Evolutionary conservation across 2,113 vertebrate genomes (phyloP).

Genomic region (Anolis carolinensis): DNA sequence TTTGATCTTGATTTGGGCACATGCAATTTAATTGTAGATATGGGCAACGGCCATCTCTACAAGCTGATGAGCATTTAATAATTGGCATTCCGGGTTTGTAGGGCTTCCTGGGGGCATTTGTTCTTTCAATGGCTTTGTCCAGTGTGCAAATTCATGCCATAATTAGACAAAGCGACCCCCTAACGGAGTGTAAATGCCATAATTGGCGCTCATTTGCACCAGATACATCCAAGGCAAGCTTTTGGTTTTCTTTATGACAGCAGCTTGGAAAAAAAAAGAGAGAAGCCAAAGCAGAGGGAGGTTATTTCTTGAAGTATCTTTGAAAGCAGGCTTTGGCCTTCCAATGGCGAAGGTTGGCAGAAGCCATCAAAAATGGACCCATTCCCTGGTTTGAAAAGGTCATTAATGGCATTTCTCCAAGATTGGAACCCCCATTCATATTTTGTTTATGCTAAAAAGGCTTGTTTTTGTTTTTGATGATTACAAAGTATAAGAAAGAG

Average conservation of each 20-base stretch:
- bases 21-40: not conserved
- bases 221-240: constrained; percentile 58
- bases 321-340: too few species aligned
- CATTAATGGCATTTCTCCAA: too few species aligned
- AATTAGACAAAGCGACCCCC: constrained; percentile 74
- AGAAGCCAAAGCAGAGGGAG: constrained; percentile 4
- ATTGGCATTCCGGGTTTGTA: constrained; percentile 54
- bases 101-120: constrained; percentile 62
- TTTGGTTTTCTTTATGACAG: constrained; percentile 39
- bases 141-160: constrained; percentile 57
- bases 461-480: too few species aligned
- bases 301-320: not conserved
- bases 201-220: constrained; percentile 72
- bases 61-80: constrained; percentile 63
- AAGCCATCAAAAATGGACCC: too few species aligned
- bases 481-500: too few species aligned
- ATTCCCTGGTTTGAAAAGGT: too few species aligned
- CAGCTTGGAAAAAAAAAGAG: constrained; percentile 49
- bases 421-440: too few species aligned
- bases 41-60: constrained; percentile 27
- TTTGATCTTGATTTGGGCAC: not conserved
- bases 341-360: too few species aligned
- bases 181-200: constrained; percentile 54
- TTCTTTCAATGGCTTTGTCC: constrained; percentile 63
- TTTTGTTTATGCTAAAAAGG: too few species aligned